Evolutionary conservation across 2,113 vertebrate species (phyloP).

Genomic region (Ranitomeya imitator): DNA sequence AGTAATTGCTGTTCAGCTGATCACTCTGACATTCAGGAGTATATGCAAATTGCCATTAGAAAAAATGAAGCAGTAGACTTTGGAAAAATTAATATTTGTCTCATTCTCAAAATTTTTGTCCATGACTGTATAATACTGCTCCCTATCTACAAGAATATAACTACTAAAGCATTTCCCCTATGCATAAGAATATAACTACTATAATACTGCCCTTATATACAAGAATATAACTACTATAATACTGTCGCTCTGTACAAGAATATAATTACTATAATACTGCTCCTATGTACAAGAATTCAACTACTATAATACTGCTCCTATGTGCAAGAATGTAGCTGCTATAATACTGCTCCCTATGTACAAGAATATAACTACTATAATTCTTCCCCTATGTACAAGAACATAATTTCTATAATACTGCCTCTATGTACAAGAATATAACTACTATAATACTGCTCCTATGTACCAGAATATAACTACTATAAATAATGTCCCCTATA

Average conservation of each 20-base stretch:
- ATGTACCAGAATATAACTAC: conserved; percentile 9
- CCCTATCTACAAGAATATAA: background rate
- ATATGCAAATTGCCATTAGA: too few relatives aligned
- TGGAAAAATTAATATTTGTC: too few relatives aligned
- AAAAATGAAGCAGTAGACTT: too few relatives aligned
- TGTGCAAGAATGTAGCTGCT: background rate
- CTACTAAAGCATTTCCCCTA: background rate
- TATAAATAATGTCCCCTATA: background rate
- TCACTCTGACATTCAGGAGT: too few relatives aligned
- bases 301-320: conserved; percentile 17
- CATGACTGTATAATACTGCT: too few relatives aligned
- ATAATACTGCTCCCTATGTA: conserved; percentile 1
- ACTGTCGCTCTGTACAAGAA: background rate
- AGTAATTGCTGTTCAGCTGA: too few relatives aligned
- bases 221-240: conserved; percentile 11
- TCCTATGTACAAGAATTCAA: conserved; percentile 13
- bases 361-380: background rate
- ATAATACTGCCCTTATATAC: conserved; percentile 7
- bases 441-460: conserved; percentile 3
- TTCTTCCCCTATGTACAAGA: too few relatives aligned
- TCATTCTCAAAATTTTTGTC: too few relatives aligned
- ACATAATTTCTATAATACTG: conserved; percentile 4
- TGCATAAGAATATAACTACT: background rate
- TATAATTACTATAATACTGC: conserved; percentile 5
- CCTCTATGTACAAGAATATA: conserved; percentile 5